Percentiles rank a stretch among this genome's conserved stretches.
These are phyloP conservation scores for Hestina assimilis DNA, from an alignment of 1,140 invertebrate species.

Conservation along the genomic window DNA sequence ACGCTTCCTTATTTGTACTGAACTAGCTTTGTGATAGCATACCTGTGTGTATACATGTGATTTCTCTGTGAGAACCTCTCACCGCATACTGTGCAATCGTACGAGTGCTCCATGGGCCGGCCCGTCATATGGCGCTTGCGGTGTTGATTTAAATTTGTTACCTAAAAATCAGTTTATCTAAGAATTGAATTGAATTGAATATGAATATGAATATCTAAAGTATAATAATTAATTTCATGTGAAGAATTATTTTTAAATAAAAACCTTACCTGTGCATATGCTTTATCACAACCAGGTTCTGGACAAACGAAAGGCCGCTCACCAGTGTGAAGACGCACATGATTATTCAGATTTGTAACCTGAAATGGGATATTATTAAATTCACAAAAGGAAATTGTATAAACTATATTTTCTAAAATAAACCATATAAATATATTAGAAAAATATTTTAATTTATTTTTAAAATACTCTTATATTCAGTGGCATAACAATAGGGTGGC, in stretches of 20 bases:
- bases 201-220: too few relatives aligned
- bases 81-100: constrained; percentile 64
- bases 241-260: not conserved
- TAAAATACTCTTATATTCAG: not conserved
- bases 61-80: constrained; percentile 64
- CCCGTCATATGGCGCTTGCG: constrained; percentile 67
- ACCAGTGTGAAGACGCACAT: constrained; percentile 80
- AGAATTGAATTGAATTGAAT: too few relatives aligned
- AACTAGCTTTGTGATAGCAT: not conserved
- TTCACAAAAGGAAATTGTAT: constrained; percentile 9
- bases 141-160: constrained; percentile 75
- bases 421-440: not conserved
- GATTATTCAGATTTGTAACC: constrained; percentile 81
- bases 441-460: constrained; percentile 1
- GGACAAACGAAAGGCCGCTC: constrained; percentile 80
- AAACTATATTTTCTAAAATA: not conserved
- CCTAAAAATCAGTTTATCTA: constrained; percentile 37
- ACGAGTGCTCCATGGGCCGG: constrained; percentile 50
- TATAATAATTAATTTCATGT: too few relatives aligned
- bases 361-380: too few relatives aligned
- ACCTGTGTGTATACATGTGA: constrained; percentile 70
- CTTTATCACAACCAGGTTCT: constrained; percentile 80
- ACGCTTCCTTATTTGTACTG: too few relatives aligned
- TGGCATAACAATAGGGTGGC: too few relatives aligned
- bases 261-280: constrained; percentile 78